Conservation (phyloP, 2,113 vertebrate species). For the Proterorhinus semilunaris region DNA sequence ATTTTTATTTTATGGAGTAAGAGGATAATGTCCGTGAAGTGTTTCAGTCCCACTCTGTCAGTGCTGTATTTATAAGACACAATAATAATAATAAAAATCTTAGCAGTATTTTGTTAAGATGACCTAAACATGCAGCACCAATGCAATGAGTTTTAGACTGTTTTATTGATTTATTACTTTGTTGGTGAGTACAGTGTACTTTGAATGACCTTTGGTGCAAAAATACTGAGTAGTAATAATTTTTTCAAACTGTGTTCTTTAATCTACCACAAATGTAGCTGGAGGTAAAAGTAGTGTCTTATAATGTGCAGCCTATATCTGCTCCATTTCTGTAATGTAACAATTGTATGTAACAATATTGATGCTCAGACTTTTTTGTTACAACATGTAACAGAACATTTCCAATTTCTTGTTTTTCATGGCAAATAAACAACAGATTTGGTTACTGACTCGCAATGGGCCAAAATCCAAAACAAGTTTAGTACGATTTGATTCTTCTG, state of each 20-base stretch:
- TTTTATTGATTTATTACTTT: conserved; percentile 36
- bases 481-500: not conserved
- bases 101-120: conserved; percentile 11
- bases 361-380: not conserved
- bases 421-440: conserved; percentile 1
- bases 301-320: conserved; percentile 45
- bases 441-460: conserved; percentile 17
- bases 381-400: not conserved
- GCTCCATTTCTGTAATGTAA: not conserved
- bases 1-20: conserved; percentile 23
- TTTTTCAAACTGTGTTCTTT: conserved; percentile 67
- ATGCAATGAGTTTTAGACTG: conserved; percentile 16
- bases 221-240: conserved; percentile 29
- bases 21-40: conserved; percentile 19
- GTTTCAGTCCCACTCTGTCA: conserved; percentile 28
- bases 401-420: not conserved
- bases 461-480: conserved; percentile 17
- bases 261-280: conserved; percentile 50
- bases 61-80: conserved; percentile 29
- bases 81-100: conserved; percentile 17
- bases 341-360: not conserved
- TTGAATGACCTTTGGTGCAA: conserved; percentile 29
- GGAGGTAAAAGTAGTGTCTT: conserved; percentile 45
- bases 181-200: conserved; percentile 22
- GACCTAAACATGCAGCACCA: conserved; percentile 18